Base-by-base conservation (phyloP, 2,797 vertebrate genomes). In the Scyliorhinus canicula region DNA sequence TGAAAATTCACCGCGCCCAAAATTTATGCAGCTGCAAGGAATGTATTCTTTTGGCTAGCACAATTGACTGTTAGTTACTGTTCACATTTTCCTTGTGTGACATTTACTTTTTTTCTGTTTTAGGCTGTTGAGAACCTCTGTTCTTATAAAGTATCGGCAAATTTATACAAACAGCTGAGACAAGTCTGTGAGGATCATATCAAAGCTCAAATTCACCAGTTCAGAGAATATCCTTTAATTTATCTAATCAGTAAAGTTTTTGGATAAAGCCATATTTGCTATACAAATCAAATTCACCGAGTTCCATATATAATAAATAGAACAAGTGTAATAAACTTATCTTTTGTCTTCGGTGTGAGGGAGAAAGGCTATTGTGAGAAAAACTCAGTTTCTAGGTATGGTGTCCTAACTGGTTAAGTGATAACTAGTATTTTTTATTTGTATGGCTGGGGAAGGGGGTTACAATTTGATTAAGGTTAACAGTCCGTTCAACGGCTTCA, bases 51-150 rank as follows among this genome's bases (percentile, higher is more conserved):
- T 47, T 26, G 26, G 26, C 60, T 24, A 47, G 26, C 40, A 9
- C 40, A n/a, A 60, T 14, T 31, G 55, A 50, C 35, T 71, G 19
- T 93, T 67, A 24, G 4, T 40, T 60, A 63, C 67, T 12, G 26
- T n/a, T 94, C 14, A 24, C 71, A 35, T 74, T 44, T 91, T 71
- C 96, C 95, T 95, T 95, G 65, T 52, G 82, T 95, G 79, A 95
- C 96, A 97, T 96, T 95, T 93, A 93, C 52, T n/a, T 3, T 96
- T 95, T 95, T 71, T 95, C 95, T 84, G 74, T 96, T 97, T 95
- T 96, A 99, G 99, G 99, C 99, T 96, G 99, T 99, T 95, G 99
- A 99, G 97, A 99, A 99, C 97, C 98, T 99, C 96, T 99, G 99
- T 97, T 99, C 98, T 96, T 99, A 99, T 97, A 99, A 99, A 97